Conservation (phyloP, 2,888 invertebrate species). For the Ecliptopera silaceata region DNA sequence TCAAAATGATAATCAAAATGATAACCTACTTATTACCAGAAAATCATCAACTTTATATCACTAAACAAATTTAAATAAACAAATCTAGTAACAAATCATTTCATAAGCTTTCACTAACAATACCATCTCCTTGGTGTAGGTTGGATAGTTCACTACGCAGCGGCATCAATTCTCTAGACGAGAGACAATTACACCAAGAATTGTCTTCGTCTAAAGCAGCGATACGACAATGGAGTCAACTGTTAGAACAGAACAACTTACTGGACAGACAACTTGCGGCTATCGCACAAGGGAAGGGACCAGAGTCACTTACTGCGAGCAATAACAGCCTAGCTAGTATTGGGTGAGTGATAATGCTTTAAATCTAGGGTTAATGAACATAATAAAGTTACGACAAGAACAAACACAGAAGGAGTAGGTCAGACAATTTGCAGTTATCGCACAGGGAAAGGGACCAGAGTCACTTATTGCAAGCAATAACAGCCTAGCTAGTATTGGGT, state of each 20-base stretch:
- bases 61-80: not conserved
- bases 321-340: constrained; percentile 74
- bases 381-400: too few relatives aligned
- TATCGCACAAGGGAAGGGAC: constrained; percentile 72
- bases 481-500: constrained; percentile 76
- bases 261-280: constrained; percentile 74
- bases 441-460: too few relatives aligned
- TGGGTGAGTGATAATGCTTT: constrained; percentile 64
- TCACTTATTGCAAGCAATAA: constrained; percentile 72
- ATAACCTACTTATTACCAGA: not conserved
- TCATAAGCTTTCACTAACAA: constrained; percentile 19
- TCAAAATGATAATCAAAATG: too few relatives aligned
- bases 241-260: constrained; percentile 73
- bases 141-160: constrained; percentile 78
- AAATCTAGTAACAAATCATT: not conserved
- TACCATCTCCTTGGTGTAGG: constrained; percentile 43
- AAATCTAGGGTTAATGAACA: not conserved
- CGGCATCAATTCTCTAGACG: constrained; percentile 77
- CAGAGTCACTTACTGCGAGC: constrained; percentile 76
- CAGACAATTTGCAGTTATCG: too few relatives aligned
- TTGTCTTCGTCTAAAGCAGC: constrained; percentile 71
- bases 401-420: too few relatives aligned
- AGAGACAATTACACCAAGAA: constrained; percentile 75
- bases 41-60: not conserved
- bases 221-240: constrained; percentile 76